Evolutionary conservation across 2,113 vertebrate genomes (phyloP).

Genomic region (Labrus mixtus): DNA sequence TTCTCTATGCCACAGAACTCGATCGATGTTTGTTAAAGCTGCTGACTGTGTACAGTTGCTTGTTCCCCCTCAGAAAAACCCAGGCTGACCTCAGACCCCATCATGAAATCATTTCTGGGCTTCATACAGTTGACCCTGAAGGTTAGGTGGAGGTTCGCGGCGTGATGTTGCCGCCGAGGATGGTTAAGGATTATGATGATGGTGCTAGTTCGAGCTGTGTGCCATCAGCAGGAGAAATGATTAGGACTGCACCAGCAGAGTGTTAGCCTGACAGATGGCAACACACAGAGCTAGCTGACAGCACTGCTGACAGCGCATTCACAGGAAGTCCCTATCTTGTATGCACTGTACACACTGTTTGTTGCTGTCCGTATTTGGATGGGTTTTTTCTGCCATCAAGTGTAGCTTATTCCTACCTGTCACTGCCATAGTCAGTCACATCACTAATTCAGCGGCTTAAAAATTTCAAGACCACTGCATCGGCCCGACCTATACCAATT

Average conservation of each 20-base stretch:
- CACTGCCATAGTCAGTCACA: conserved; percentile 45
- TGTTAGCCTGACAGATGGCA: conserved; percentile 78
- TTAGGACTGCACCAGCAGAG: conserved; percentile 70
- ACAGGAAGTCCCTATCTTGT: conserved; percentile 66
- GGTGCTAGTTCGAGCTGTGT: conserved; percentile 64
- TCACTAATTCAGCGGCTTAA: conserved; percentile 45
- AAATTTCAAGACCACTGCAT: conserved; percentile 37
- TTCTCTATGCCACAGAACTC: conserved; percentile 57
- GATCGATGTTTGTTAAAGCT: conserved; percentile 69
- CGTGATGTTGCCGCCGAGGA: conserved; percentile 56
- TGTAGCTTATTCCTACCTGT: conserved; percentile 50
- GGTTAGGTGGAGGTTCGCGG: conserved; percentile 57
- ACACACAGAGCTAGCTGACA: conserved; percentile 74
- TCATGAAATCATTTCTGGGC: conserved; percentile 44
- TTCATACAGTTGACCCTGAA: conserved; percentile 57
- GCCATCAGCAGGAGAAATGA: conserved; percentile 70
- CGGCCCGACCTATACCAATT: background rate
- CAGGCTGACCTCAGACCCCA: conserved; percentile 25
- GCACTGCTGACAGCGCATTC: conserved; percentile 76
- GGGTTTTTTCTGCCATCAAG: conserved; percentile 58
- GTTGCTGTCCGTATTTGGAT: conserved; percentile 61
- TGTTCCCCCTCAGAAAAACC: conserved; percentile 10
- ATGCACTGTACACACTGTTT: conserved; percentile 60
- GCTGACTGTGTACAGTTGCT: conserved; percentile 67
- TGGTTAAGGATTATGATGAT: conserved; percentile 76